Base-by-base conservation (phyloP, 2,113 vertebrate species). In the Sebastes fasciatus region DNA sequence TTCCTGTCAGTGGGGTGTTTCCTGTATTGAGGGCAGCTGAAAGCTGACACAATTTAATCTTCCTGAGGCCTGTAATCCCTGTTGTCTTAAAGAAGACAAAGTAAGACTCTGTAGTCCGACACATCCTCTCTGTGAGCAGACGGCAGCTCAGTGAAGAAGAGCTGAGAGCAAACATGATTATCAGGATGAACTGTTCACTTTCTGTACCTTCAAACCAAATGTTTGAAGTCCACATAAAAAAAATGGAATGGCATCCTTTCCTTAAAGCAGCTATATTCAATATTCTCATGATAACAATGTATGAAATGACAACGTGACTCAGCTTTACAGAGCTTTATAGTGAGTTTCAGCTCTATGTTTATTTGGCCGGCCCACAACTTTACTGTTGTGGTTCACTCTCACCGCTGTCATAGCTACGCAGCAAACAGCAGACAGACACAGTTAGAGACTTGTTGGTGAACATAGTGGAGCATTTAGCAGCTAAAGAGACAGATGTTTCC, bases 71-170 rank as follows among this genome's bases (percentile, higher is more conserved):
- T 68, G 14, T 79, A 69, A 78, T 78, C 76, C 54, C 43, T 1
- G 65, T 69, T 69, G 42, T 78, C 76, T 78, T 51, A 6, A 69
- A 51, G 64, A 42, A 69, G 45, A 61, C 65, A 61, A 51, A 60
- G 65, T 42, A 13, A 45, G 54, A 58, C 64, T 58, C 21, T 49
- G 75, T 0, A 46, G 23, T 46, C 55, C 13, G 14, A 26, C 64
- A 46, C 42, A 8, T 21, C 51, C 26, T 10, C 48, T 69, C 16
- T n/a, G 48, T 6, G 68, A 70, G 68, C 43, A 48, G 71, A 49
- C 12, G 12, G 49, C 49, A 8, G 51, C 49, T 77, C 40, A 3
- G 60, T 1, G 34, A 55, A 34, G 19, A 45, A 17, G 49, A 54
- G 61, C 34, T 10, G 7, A 19, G 5, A 4, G 8, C 48, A 26